Evolutionary conservation across 1,140 invertebrate species (phyloP).

Genomic region (Dermatophagoides farinae): DNA sequence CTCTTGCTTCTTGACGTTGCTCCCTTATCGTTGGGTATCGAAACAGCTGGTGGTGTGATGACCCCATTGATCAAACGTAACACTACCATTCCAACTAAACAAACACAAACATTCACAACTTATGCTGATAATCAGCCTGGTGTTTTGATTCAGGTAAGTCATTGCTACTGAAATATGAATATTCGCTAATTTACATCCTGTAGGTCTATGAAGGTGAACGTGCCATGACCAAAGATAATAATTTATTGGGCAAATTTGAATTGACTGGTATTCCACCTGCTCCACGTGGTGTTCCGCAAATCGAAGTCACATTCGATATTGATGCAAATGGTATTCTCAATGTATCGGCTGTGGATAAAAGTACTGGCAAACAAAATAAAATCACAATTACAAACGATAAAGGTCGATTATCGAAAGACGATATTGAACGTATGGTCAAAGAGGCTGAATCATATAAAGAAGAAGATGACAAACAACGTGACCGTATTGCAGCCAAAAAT

Average conservation of each 20-base stretch:
- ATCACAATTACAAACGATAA: constrained; percentile 97
- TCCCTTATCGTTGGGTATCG: constrained; percentile 82
- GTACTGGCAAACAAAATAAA: constrained; percentile 86
- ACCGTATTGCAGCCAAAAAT: constrained; percentile 45
- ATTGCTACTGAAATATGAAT: constrained; percentile 37
- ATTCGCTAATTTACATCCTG: constrained; percentile 39
- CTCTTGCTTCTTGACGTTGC: constrained; percentile 78
- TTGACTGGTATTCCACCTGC: constrained; percentile 37
- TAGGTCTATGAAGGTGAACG: constrained; percentile 40
- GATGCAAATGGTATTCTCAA: constrained; percentile 30
- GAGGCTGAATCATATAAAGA: constrained; percentile 87
- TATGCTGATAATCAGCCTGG: constrained; percentile 91
- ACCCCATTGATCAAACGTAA: constrained; percentile 83
- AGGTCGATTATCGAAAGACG: constrained; percentile 81
- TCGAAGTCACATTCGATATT: constrained; percentile 30
- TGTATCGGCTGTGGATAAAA: constrained; percentile 37
- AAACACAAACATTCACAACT: constrained; percentile 86
- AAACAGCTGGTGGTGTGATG: constrained; percentile 92
- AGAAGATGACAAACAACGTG: constrained; percentile 71
- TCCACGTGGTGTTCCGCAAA: constrained; percentile 36
- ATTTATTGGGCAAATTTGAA: constrained; percentile 38
- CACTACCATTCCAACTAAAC: constrained; percentile 90
- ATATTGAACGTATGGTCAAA: constrained; percentile 91
- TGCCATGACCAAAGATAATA: constrained; percentile 39
- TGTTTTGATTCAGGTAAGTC: constrained; percentile 54